Conservation (phyloP, 2,888 invertebrate species). For the Syrphus vitripennis region DNA sequence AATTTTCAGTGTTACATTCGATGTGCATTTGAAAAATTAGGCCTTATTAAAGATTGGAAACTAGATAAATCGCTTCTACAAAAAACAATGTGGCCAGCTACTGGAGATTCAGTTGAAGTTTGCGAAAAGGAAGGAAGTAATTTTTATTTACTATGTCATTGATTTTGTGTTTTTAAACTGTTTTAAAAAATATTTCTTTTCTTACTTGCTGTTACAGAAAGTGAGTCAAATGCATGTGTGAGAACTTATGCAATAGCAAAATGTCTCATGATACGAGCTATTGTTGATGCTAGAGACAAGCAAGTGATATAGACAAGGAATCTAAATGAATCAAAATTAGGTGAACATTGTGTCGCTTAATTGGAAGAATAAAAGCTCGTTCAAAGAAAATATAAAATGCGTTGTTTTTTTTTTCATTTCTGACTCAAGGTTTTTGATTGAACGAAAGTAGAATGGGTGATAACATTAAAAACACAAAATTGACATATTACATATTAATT, state of each 20-base stretch:
- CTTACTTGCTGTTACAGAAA: slow-evolving; percentile 70
- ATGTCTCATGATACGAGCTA: slow-evolving; percentile 81
- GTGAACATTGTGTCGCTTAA: background rate
- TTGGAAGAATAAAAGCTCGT: background rate
- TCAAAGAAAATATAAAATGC: background rate
- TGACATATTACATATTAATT: too few relatives aligned
- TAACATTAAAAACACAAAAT: too few relatives aligned
- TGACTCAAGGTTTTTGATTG: too few relatives aligned
- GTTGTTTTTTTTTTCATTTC: too few relatives aligned
- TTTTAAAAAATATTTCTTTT: too few relatives aligned
- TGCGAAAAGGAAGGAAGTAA: slow-evolving; percentile 78
- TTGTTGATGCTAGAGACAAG: slow-evolving; percentile 78
- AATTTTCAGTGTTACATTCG: slow-evolving; percentile 83
- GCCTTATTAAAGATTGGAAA: slow-evolving; percentile 81
- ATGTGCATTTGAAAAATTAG: slow-evolving; percentile 82
- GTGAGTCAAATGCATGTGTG: slow-evolving; percentile 82
- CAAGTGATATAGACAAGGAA: slow-evolving; percentile 71
- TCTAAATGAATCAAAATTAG: background rate
- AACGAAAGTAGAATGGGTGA: too few relatives aligned
- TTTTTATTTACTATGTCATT: slow-evolving; percentile 14
- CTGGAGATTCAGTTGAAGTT: slow-evolving; percentile 77
- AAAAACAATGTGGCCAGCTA: slow-evolving; percentile 79
- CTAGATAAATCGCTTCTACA: slow-evolving; percentile 80
- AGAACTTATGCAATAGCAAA: slow-evolving; percentile 82
- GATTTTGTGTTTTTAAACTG: background rate